These are phyloP conservation scores for Agriopis marginaria DNA, from an alignment of 2,888 invertebrate species.

Conservation along the genomic window DNA sequence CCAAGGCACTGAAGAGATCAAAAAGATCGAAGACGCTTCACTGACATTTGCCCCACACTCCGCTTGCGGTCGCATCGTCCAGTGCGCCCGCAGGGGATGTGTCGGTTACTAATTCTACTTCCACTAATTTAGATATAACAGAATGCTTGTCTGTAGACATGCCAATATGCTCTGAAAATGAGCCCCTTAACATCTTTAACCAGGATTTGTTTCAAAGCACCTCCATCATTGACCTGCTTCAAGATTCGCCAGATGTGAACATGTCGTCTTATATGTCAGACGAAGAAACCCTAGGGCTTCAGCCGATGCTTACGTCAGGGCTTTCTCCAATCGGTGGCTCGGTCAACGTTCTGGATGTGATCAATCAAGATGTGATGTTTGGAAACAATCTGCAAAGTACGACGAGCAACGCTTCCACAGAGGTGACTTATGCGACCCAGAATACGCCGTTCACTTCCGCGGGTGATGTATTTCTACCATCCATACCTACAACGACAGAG, in stretches of 20 bases:
- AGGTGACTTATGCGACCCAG: conserved; percentile 13
- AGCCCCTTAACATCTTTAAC: conserved; percentile 8
- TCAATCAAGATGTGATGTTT: conserved; percentile 20
- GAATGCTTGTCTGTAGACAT: conserved; percentile 17
- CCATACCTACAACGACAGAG: not conserved
- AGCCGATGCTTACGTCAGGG: conserved; percentile 6
- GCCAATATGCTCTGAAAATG: conserved; percentile 14
- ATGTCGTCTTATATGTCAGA: conserved; percentile 21
- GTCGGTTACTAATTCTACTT: conserved; percentile 28
- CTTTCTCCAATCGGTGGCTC: conserved; percentile 11
- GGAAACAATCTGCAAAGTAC: conserved; percentile 3
- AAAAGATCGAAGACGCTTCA: conserved; percentile 77
- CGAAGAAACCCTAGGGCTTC: conserved; percentile 12
- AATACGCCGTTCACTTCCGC: conserved; percentile 13
- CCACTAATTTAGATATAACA: conserved; percentile 20
- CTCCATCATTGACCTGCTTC: conserved; percentile 17
- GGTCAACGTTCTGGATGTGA: conserved; percentile 16
- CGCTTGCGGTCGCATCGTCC: conserved; percentile 22
- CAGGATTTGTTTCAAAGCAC: conserved; percentile 20
- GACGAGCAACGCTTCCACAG: not conserved
- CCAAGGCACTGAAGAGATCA: conserved; percentile 73
- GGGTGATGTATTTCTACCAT: conserved; percentile 20
- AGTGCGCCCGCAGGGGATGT: conserved; percentile 38
- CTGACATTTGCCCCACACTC: conserved; percentile 51
- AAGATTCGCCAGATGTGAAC: conserved; percentile 12